These are phyloP conservation scores for Alfaro cultratus DNA, from an alignment of 2,797 vertebrate species.

Conservation along the genomic window DNA sequence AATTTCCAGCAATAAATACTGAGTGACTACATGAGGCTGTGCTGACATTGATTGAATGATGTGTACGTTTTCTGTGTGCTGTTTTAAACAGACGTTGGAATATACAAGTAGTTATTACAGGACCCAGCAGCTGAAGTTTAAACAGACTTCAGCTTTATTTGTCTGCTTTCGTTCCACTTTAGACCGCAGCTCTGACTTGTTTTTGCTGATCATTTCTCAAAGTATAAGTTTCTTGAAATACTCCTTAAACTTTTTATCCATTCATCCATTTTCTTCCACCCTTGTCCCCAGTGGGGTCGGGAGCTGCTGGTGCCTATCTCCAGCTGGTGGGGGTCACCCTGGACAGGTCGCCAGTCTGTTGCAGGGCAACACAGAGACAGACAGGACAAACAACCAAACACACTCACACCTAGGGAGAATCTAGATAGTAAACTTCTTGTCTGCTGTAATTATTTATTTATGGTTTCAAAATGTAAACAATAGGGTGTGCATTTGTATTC, in stretches of 20 bases:
- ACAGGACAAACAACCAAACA: too few relatives aligned
- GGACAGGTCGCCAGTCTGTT: too few relatives aligned
- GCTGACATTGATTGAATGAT: conserved; percentile 25
- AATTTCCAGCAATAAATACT: conserved; percentile 76
- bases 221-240: not conserved
- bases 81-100: not conserved
- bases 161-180: not conserved
- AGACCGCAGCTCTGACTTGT: not conserved
- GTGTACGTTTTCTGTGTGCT: not conserved
- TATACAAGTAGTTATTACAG: not conserved
- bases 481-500: not conserved
- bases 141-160: not conserved
- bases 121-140: not conserved
- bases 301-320: too few relatives aligned
- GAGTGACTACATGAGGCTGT: conserved; percentile 63
- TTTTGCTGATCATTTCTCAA: not conserved
- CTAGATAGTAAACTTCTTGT: not conserved
- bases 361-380: too few relatives aligned
- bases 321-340: too few relatives aligned
- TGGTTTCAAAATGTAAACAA: not conserved
- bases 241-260: not conserved
- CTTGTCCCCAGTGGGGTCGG: too few relatives aligned
- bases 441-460: not conserved
- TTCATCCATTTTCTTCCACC: too few relatives aligned
- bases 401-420: too few relatives aligned